phyloP scores from a whole-genome alignment of 2,888 invertebrate species.

The Carabus problematicus region DNA sequence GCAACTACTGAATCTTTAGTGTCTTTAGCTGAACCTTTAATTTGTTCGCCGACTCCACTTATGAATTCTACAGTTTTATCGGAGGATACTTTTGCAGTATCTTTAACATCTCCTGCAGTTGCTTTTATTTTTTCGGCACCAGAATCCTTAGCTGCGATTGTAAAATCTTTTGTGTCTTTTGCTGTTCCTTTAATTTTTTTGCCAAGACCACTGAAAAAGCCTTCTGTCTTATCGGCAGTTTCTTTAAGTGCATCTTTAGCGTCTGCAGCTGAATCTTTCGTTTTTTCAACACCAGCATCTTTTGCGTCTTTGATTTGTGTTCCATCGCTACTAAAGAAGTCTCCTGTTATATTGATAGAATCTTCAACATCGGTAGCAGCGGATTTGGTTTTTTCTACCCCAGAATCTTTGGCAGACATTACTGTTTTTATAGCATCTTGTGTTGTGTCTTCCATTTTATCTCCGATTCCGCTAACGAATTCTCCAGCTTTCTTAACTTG shows the following conservation, averaged over 20 bases:
- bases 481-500: constrained; percentile 1
- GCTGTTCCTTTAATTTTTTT: constrained; percentile 48
- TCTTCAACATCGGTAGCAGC: constrained; percentile 43
- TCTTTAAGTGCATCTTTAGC: constrained; percentile 25
- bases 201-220: constrained; percentile 33
- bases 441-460: constrained; percentile 35
- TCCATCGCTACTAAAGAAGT: constrained; percentile 46
- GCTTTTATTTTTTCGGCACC: constrained; percentile 24
- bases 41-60: constrained; percentile 35
- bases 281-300: constrained; percentile 9
- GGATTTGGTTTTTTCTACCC: constrained; percentile 30
- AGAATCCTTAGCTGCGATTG: constrained; percentile 43
- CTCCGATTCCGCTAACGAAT: constrained; percentile 50
- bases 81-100: constrained; percentile 23
- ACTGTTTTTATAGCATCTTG: constrained; percentile 35
- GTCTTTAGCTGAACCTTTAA: constrained; percentile 3
- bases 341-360: constrained; percentile 45
- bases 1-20: constrained; percentile 20
- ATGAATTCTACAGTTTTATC: constrained; percentile 11
- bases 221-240: constrained; percentile 25
- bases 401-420: background rate
- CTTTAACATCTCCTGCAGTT: constrained; percentile 31
- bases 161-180: constrained; percentile 41
- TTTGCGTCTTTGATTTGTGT: constrained; percentile 47
- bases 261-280: constrained; percentile 8